A percentile compares a stretch with the other conserved stretches of the same genome.
These are phyloP conservation scores for Hippocampus comes DNA, from an alignment of 2,113 vertebrate genomes.

Conservation along the genomic window DNA sequence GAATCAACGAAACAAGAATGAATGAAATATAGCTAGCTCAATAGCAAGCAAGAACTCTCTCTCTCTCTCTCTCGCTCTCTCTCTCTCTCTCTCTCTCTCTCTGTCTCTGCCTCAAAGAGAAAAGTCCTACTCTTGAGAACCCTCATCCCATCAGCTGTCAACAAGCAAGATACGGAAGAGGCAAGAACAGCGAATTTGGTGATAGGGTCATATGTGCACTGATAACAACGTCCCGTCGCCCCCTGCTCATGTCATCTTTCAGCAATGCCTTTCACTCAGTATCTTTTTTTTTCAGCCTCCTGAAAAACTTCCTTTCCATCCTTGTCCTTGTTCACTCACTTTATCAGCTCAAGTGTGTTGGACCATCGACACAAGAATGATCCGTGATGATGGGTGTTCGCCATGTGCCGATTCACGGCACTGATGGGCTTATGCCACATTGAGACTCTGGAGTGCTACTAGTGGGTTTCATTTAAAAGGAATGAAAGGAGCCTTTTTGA, in stretches of 20 bases:
- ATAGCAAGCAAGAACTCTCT: too few species aligned
- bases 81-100: neutral
- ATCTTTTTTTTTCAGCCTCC: neutral
- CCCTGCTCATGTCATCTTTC: conserved; percentile 14
- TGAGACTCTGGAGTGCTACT: too few species aligned
- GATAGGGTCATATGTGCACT: conserved; percentile 14
- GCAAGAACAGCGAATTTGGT: conserved; percentile 22
- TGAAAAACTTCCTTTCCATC: neutral
- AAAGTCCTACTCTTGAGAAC: conserved; percentile 12
- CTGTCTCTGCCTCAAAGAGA: conserved; percentile 3
- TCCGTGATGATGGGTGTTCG: too few species aligned
- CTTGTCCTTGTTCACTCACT: too few species aligned
- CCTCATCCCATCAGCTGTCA: conserved; percentile 47
- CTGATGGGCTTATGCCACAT: too few species aligned
- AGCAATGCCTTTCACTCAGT: conserved; percentile 4
- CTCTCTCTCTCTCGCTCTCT: neutral
- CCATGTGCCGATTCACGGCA: too few species aligned
- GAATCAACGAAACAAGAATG: too few species aligned
- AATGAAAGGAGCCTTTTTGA: too few species aligned
- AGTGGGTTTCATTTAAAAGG: too few species aligned
- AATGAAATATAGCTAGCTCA: too few species aligned
- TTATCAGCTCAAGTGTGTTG: neutral
- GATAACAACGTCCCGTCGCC: conserved; percentile 19
- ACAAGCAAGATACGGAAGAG: conserved; percentile 28
- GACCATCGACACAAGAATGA: too few species aligned